Base-by-base conservation (phyloP, 2,888 invertebrate genomes). In the Serrognathus titanus region DNA sequence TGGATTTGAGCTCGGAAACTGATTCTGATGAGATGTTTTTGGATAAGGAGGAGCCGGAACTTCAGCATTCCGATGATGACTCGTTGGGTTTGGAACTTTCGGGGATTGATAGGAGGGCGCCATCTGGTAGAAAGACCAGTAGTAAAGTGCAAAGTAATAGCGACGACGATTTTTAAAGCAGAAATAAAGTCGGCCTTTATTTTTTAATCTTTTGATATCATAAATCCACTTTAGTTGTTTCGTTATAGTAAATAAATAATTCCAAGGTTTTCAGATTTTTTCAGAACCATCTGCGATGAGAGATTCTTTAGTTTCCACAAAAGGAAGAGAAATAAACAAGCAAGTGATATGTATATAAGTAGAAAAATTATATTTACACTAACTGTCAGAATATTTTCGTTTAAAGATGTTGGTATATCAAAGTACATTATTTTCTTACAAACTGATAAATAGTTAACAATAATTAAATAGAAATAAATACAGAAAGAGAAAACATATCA, bases 11-110 rank as follows among this genome's bases (percentile, higher is more conserved):
- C 51, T 68, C 70, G 1, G 75, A 75, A 37, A 70, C 75, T 1
- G 78, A 77, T 53, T 70, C 73, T 6, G 77, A 77, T 55, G 78
- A 77, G 51, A 64, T 78, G 10, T 74, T 78, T 49, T 58, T 78
- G 11, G 77, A 77, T 58, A 77, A 74, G 41, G 77, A 77, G 45
- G 78, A 77, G 58, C 74, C 75, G 0, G 78, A 78, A 58, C 60
- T 77, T 54, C 62, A 51, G 8, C 73, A 73, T 39, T 76, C 76
- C 1, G 77, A 76, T 53, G 78, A 76, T 20, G 76, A 77, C 51
- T 76, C 76, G 10, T 59, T 78, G 45, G 75, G 70, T 3, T 63
- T 78, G 50, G 78, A 78, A 49, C 57, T 77, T 45, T 73, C 76
- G 1, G 67, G 61, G 3, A 62, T 74, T 53, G 75, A 76, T 39